Evolutionary conservation across 2,888 invertebrate genomes (phyloP).

Genomic region (Odontocolon sp.): DNA sequence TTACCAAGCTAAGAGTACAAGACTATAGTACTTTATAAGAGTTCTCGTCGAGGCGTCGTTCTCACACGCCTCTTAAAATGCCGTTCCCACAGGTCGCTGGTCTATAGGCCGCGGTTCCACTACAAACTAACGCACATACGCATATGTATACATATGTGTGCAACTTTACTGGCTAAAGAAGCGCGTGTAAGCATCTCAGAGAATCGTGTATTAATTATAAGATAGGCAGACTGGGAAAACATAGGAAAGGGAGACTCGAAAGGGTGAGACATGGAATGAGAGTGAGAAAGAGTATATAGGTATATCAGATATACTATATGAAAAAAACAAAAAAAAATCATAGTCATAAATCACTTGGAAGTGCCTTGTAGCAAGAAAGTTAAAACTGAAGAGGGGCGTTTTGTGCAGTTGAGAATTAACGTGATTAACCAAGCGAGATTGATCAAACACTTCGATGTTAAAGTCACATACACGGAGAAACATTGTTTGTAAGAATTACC

Average conservation of each 20-base stretch:
- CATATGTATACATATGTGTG: conserved; percentile 8
- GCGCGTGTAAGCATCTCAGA: conserved; percentile 22
- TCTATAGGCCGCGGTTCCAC: conserved; percentile 50
- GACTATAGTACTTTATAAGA: conserved; percentile 14
- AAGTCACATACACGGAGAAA: not conserved
- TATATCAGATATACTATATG: conserved; percentile 30
- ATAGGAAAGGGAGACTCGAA: conserved; percentile 8
- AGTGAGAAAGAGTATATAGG: conserved; percentile 6
- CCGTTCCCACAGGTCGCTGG: conserved; percentile 65
- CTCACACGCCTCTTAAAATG: conserved; percentile 63
- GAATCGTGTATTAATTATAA: conserved; percentile 54
- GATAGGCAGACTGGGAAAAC: conserved; percentile 51
- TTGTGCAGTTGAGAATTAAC: conserved; percentile 39
- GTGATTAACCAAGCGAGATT: conserved; percentile 17
- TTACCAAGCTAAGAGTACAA: conserved; percentile 15
- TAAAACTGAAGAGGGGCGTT: conserved; percentile 44
- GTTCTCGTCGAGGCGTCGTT: conserved; percentile 55
- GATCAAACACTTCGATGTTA: conserved; percentile 9
- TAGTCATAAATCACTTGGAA: conserved; percentile 58
- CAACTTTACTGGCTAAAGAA: conserved; percentile 22
- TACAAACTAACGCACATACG: conserved; percentile 40
- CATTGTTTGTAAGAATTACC: too few relatives aligned
- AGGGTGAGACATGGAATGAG: conserved; percentile 4
- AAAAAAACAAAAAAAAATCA: conserved; percentile 35
- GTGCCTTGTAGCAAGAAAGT: conserved; percentile 45